Evolutionary conservation across 2,113 vertebrate genomes (phyloP).

Genomic region (Emydura subglobosa): DNA sequence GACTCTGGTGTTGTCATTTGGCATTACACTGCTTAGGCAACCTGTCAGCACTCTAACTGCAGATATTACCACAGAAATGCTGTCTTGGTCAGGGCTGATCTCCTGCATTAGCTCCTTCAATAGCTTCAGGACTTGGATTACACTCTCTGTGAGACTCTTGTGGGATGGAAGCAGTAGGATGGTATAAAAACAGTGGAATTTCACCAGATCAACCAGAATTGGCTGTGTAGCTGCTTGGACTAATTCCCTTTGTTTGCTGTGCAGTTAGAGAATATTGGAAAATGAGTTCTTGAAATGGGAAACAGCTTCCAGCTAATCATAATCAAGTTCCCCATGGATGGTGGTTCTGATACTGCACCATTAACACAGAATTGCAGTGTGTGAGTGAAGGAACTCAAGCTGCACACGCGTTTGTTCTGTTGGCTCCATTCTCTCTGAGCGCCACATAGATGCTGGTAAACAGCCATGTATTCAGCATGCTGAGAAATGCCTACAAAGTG

Average conservation of each 20-base stretch:
- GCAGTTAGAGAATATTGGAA: not conserved
- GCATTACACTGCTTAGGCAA: not conserved
- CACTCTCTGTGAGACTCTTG: not conserved
- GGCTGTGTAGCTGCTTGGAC: not conserved
- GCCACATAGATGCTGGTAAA: not conserved
- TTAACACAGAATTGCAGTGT: rapidly evolving
- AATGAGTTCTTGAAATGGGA: not conserved
- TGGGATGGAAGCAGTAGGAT: not conserved
- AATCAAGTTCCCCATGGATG: not conserved
- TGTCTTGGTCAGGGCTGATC: not conserved
- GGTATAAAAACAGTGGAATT: not conserved
- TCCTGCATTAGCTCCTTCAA: not conserved
- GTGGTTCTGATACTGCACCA: not conserved
- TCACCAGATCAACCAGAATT: not conserved
- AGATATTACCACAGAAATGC: not conserved
- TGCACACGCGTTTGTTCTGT: not conserved
- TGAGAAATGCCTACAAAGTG: not conserved
- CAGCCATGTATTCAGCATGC: not conserved
- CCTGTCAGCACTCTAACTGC: not conserved
- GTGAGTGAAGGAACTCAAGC: not conserved
- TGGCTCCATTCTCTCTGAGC: not conserved
- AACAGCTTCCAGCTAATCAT: not conserved
- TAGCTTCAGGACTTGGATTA: not conserved
- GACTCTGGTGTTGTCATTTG: not conserved
- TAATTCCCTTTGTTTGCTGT: not conserved